Base-by-base conservation (phyloP, 2,888 invertebrate species). In the Coleophora flavipennella region DNA sequence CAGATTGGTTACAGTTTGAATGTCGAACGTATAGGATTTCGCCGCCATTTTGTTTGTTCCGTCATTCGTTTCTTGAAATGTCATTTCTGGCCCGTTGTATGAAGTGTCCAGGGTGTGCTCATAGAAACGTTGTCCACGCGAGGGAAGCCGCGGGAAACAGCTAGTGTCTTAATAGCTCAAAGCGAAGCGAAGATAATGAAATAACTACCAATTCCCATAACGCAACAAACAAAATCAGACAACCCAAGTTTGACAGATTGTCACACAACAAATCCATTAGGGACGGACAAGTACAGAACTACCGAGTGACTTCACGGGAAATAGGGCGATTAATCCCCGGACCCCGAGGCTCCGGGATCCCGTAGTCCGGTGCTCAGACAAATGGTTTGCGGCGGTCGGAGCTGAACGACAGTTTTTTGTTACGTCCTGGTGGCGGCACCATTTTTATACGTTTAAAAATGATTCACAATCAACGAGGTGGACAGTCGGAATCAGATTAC, bases 301-400 rank as follows among this genome's bases (percentile, higher is more conserved):
- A 38, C 36, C 36, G 36, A 33, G 39, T 37, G 13, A 43, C 40
- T 42, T 39, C 29, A 37, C 41, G 41, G 44, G 45, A 48, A 44
- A 48, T 41, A 40, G 45, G 36, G 31, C 40, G 42, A 46, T 48
- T 45, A 45, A 45, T 48, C 45, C 45, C 44, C 31, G 38, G 38
- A 29, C 29, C n/a, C 29, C 8, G 8, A 10, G 29, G 11, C 29
- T 20, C 31, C 35, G 11, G 34, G 37, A 33, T 39, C 44, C 41
- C 37, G 39, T 33, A 36, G 33, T 26, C 28, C 36, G 28, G 41
- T 32, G 35, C 38, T 36, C 27, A 34, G 42, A 46, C 43, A 46
- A 46, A 48, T 46, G 44, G 35, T 35, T 40, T 40, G 44, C 31
- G 40, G 44, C 35, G 39, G 38, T 29, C 38, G 14, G 7, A 6